phyloP scores from a whole-genome alignment of 1,140 invertebrate species.

The Batillaria attramentaria region DNA sequence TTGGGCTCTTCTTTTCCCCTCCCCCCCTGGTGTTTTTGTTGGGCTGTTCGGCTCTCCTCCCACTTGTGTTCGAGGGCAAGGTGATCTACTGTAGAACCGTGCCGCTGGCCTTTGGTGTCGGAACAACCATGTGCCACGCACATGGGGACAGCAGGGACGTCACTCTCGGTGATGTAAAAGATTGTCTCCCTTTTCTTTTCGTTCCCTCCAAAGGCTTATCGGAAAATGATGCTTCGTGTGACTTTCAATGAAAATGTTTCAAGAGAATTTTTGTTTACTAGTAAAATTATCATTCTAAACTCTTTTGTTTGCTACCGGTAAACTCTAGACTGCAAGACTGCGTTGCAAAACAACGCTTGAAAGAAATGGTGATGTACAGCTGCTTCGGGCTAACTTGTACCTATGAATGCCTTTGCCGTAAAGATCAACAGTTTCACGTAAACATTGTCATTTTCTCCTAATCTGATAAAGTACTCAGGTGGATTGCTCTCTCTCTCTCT shows the following conservation, averaged over 20 bases:
- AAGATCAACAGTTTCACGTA: not conserved
- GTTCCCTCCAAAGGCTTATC: not conserved
- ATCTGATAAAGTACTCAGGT: not conserved
- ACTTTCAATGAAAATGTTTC: too few species aligned
- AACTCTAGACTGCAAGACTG: not conserved
- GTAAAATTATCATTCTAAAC: too few species aligned
- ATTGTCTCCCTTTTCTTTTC: not conserved
- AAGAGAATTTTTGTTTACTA: too few species aligned
- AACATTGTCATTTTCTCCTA: not conserved
- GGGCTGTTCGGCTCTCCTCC: not conserved
- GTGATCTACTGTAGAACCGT: not conserved
- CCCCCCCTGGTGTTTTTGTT: not conserved
- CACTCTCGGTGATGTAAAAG: not conserved
- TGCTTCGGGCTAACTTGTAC: too few species aligned
- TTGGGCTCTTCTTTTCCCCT: not conserved
- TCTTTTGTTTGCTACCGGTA: not conserved
- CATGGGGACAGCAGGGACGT: not conserved
- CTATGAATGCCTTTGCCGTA: too few species aligned
- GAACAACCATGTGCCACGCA: not conserved
- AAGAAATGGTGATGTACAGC: constrained; percentile 4
- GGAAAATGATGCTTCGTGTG: not conserved
- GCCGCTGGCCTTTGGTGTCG: not conserved
- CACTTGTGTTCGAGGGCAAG: not conserved
- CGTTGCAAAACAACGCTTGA: not conserved
- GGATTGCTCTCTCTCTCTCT: not conserved